Conservation (phyloP, 2,888 invertebrate species). For the Brenthis hecate region DNA sequence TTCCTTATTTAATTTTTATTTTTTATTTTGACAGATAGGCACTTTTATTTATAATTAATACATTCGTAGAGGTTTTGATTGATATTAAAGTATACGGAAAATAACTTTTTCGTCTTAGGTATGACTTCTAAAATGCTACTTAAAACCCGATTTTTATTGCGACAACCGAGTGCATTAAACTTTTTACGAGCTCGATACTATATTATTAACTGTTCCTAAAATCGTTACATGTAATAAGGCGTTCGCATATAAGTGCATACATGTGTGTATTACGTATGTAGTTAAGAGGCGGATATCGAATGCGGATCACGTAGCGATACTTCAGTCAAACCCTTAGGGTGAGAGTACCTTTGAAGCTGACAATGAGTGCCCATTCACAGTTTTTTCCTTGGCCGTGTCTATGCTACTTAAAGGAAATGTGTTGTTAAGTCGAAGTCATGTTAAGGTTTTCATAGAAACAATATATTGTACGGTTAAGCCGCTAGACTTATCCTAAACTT, state of each 20-base stretch:
- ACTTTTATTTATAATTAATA: no score
- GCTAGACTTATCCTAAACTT: no score
- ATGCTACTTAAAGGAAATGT: conserved; percentile 1
- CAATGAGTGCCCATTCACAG: conserved; percentile 30
- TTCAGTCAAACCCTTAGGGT: conserved; percentile 49
- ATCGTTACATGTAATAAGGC: neutral
- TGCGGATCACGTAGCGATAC: conserved; percentile 60
- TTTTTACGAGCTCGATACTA: no score
- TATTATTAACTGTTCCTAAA: no score
- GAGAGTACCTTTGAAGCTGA: conserved; percentile 34
- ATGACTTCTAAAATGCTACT: no score
- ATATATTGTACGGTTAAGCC: no score
- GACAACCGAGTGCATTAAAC: no score
- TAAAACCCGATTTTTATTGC: no score
- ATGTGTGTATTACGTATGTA: conserved; percentile 28
- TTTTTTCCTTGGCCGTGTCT: conserved; percentile 17
- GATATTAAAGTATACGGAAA: no score
- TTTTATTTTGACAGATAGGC: neutral
- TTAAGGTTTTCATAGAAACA: neutral
- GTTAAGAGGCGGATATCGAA: conserved; percentile 47
- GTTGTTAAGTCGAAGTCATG: neutral
- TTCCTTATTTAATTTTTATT: conserved; percentile 60
- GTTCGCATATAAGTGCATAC: conserved; percentile 4
- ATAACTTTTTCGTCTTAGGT: no score
- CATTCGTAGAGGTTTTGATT: no score